These are phyloP conservation scores for Paratrypauchen microcephalus DNA, from an alignment of 2,797 vertebrate species.

Conservation along the genomic window DNA sequence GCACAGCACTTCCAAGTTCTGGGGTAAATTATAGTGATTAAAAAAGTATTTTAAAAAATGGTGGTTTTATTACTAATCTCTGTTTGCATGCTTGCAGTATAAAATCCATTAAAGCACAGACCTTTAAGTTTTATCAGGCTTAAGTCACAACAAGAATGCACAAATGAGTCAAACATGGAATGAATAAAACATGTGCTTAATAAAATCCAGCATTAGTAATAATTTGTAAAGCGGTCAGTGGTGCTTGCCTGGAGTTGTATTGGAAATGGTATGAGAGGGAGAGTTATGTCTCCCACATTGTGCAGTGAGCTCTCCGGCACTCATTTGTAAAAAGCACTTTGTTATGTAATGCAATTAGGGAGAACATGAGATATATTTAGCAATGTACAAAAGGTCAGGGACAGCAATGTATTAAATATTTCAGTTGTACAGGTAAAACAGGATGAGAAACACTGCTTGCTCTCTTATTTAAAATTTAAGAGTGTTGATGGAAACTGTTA, in stretches of 20 bases:
- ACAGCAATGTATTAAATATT: not conserved
- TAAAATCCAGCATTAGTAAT: not conserved
- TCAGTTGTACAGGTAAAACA: not conserved
- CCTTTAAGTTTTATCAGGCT: not conserved
- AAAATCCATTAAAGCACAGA: not conserved
- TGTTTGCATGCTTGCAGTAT: no score
- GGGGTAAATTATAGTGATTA: no score
- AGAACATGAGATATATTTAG: slow-evolving; percentile 9
- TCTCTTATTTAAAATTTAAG: not conserved
- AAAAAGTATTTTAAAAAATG: no score
- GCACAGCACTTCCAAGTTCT: no score
- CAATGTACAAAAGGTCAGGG: not conserved
- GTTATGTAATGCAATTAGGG: slow-evolving; percentile 10
- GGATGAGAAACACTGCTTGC: not conserved
- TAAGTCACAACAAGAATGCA: not conserved
- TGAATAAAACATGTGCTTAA: not conserved
- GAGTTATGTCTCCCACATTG: not conserved
- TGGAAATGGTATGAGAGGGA: not conserved
- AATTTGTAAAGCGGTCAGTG: not conserved
- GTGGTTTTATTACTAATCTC: no score
- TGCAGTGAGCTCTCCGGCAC: not conserved
- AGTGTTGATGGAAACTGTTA: slow-evolving; percentile 6
- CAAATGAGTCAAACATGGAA: not conserved
- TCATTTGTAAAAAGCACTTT: slow-evolving; percentile 2
- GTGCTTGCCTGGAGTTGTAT: not conserved